Percentiles rank a stretch among this genome's conserved stretches.
Conservation (phyloP, 1,140 invertebrate genomes). For the Zaprionus ornatus region DNA sequence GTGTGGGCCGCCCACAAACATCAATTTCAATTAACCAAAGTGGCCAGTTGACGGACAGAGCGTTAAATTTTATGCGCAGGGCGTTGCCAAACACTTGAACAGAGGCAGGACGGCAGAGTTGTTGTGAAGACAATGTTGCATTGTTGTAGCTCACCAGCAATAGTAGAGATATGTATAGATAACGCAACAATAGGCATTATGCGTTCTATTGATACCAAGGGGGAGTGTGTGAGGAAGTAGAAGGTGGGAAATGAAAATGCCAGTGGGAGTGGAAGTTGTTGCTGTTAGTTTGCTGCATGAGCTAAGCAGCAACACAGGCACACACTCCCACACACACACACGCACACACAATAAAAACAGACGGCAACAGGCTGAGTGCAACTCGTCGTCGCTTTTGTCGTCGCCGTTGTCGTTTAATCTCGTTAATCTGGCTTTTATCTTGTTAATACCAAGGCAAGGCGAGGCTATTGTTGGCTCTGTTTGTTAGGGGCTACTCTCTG, state of each 20-base stretch:
- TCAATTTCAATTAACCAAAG: slow-evolving; percentile 83
- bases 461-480: slow-evolving; percentile 42
- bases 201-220: slow-evolving; percentile 10
- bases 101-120: background rate
- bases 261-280: background rate
- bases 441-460: slow-evolving; percentile 54
- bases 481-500: background rate
- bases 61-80: slow-evolving; percentile 80
- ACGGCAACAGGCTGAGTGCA: slow-evolving; percentile 8
- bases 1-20: slow-evolving; percentile 65
- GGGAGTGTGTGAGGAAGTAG: background rate
- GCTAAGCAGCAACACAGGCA: background rate
- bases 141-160: slow-evolving; percentile 4
- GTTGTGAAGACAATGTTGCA: slow-evolving; percentile 57
- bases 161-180: slow-evolving; percentile 15
- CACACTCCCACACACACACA: background rate
- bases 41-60: slow-evolving; percentile 77
- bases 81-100: slow-evolving; percentile 58
- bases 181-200: slow-evolving; percentile 54
- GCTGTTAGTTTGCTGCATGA: background rate
- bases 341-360: background rate
- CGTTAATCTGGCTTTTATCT: slow-evolving; percentile 76
- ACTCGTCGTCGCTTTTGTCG: slow-evolving; percentile 19
- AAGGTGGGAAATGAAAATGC: background rate
- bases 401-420: slow-evolving; percentile 66